phyloP scores from a whole-genome alignment of 2,113 vertebrate genomes.

The Odontesthes bonariensis region DNA sequence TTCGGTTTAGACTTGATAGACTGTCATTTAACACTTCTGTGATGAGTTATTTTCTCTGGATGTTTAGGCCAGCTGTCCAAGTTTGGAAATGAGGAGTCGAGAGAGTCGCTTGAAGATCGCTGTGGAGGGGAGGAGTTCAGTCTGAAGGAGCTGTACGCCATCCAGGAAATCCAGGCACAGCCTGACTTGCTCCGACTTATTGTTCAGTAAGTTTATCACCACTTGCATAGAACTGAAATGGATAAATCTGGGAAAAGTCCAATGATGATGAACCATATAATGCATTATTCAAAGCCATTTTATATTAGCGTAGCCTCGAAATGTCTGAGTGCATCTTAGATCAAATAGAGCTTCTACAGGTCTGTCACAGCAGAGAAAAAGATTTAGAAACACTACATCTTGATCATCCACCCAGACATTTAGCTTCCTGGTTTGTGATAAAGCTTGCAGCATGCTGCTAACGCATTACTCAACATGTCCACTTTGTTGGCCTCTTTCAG shows the following conservation, averaged over 20 bases:
- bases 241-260: too few species aligned
- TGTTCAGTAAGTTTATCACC: constrained; percentile 66
- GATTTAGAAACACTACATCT: not conserved
- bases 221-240: not conserved
- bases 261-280: too few species aligned
- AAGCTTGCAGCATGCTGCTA: not conserved
- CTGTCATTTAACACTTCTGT: not conserved
- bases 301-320: too few species aligned
- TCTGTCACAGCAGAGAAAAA: too few species aligned
- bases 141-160: constrained; percentile 95
- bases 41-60: not conserved
- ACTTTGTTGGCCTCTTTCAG: constrained; percentile 71
- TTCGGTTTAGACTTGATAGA: too few species aligned
- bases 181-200: constrained; percentile 86
- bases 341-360: too few species aligned
- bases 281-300: too few species aligned
- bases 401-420: not conserved
- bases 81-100: constrained; percentile 76
- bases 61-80: constrained; percentile 65
- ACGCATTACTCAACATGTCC: not conserved
- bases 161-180: constrained; percentile 97
- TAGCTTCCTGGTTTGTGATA: not conserved
- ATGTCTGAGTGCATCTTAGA: too few species aligned
- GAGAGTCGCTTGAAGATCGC: constrained; percentile 78
- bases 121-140: constrained; percentile 88